Base-by-base conservation (phyloP, 2,888 invertebrate genomes). In the Furcula furcula region DNA sequence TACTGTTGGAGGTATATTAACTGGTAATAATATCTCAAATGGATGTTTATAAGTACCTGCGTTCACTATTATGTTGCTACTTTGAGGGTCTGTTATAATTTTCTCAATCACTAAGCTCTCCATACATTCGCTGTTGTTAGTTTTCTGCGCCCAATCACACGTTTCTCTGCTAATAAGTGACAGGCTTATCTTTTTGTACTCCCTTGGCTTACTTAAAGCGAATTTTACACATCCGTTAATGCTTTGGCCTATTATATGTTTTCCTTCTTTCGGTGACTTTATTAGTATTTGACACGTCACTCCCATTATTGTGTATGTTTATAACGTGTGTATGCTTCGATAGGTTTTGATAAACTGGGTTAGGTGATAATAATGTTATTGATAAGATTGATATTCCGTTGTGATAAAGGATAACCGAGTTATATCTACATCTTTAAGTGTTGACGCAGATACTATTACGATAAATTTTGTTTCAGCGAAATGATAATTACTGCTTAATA, bases 281-380 rank as follows among this genome's bases (percentile, higher is more conserved):
- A 68, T 45, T 1, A 50, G 30, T 25, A 68, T 68, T 28, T 68
- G 44, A 39, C 66, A 59, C 2, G 29, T 28, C 4, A 68, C 33
- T 27, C 53, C 58, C 69, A 68, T 68, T 36, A 14, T 33, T 12
- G 3, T n/a, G 6, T 11, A 5, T 11, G 1, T 22, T 9, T 7
- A 7, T 12, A 23, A 7, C 23, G 12, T 23, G 12, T 12, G 12
- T 2, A 2, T 12, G 2, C 23, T 23, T 23, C 3, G 7, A 4
- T 2, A 7, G 7, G 11, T 2, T 12, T 23, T 4, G 23, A 2
- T 12, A 7, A 7, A 12, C 6, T 13, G 7, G 12, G 12, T 12
- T 12, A 7, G 11, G 7, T 12, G 23, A 23, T 16, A 16, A 16
- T 16, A 6, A 16, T 16, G 6, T 16, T n/a, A 16, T 16, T 3